Base-by-base conservation (phyloP, 2,113 vertebrate genomes). In the Vulpes ferrilata region DNA sequence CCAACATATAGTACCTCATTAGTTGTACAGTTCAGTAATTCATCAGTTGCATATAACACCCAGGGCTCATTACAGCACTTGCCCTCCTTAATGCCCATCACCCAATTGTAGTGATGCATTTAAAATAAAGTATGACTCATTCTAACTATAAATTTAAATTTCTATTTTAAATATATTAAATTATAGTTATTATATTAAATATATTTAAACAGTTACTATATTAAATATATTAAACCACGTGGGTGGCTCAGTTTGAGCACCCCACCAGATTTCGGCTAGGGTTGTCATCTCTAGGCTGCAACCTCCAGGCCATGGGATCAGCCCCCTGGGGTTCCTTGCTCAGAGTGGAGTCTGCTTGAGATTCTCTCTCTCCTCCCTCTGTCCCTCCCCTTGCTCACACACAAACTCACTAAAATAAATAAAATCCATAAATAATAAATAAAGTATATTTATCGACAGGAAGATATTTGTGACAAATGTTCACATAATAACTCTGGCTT, bases 401-500 rank as follows among this genome's bases (percentile, higher is more conserved):
- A 69, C 15, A n/a, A 16, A n/a, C 32, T 59, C 57, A n/a, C 67
- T 19, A 69, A n/a, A 69, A 69, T 69, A 69, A 69, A 69, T 69
- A 69, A 69, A 69, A 69, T n/a, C 15, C 17, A 69, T n/a, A 69
- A 69, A 19, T 69, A 57, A 57, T 57, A 69, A 69, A n/a, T 84
- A 73, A 79, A 94, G 19, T 84, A 30, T 38, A 20, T 43, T 91
- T 81, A 88, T 23, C 43, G 88, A 74, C 53, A 90, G 69, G 64
- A 95, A 95, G 35, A 19, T 60, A 60, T 35, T 11, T 88, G 81
- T 93, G 93, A 86, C 82, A 88, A 80, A 71, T 53, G 51, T 74
- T 35, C 64, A 79, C 57, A 65, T 43, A 20, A 82, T 0, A 13
- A 60, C 35, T 71, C 67, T 82, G 11, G 1, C 16, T 80, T n/a